phyloP scores from a whole-genome alignment of 2,113 vertebrate species.

The Thinocorus orbignyianus region DNA sequence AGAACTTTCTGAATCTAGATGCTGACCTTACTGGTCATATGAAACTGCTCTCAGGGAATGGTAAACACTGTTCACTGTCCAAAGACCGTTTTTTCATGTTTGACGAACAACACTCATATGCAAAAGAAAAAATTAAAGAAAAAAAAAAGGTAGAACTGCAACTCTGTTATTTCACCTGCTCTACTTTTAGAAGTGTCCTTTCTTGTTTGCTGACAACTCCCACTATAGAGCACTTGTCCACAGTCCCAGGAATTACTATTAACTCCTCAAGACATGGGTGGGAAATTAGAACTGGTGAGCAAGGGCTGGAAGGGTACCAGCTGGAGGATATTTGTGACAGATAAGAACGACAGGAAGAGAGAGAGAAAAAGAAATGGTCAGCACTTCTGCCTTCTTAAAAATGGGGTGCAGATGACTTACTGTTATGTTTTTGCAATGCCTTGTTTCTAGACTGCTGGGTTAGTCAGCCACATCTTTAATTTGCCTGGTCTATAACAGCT shows the following conservation, averaged over 20 bases:
- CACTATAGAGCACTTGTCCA: conserved; percentile 56
- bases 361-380: conserved; percentile 7
- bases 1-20: not conserved
- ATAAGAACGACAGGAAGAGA: conserved; percentile 38
- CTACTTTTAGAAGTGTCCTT: not conserved
- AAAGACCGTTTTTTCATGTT: not conserved
- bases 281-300: conserved; percentile 15
- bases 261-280: conserved; percentile 56
- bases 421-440: not conserved
- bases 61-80: not conserved
- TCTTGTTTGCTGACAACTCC: conserved; percentile 69
- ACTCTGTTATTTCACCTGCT: conserved; percentile 71
- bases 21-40: not conserved
- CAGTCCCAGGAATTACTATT: conserved; percentile 65
- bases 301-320: conserved; percentile 24
- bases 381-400: conserved; percentile 43
- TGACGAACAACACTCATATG: not conserved
- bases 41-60: not conserved
- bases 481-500: conserved; percentile 52
- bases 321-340: conserved; percentile 38
- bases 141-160: not conserved
- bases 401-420: not conserved
- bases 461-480: conserved; percentile 52
- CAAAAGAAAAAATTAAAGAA: not conserved
- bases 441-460: conserved; percentile 11